Evolutionary conservation across 2,113 vertebrate species (phyloP).

Genomic region (Phyllostomus discolor): DNA sequence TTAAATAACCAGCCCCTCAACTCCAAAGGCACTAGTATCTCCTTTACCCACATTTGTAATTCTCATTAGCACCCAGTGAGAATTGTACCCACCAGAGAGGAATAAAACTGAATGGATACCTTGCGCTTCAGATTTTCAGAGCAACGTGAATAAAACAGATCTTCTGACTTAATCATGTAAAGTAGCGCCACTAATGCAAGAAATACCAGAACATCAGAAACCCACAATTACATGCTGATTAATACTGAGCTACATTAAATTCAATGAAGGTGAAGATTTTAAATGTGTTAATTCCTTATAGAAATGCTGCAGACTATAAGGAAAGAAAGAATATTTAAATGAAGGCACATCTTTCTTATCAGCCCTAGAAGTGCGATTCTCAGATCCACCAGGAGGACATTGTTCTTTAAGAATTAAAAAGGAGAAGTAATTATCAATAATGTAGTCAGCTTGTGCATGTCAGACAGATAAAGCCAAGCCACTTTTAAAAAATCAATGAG

Average conservation of each 20-base stretch:
- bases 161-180: neutral
- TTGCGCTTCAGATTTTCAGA: constrained; percentile 33
- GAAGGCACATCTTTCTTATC: constrained; percentile 25
- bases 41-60: constrained; percentile 28
- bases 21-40: constrained; percentile 42
- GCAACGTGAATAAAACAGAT: neutral
- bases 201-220: neutral
- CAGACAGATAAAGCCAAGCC: constrained; percentile 57
- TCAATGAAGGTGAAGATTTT: neutral
- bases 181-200: neutral
- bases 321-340: constrained; percentile 3
- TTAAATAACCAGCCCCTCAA: constrained; percentile 52
- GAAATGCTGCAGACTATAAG: neutral
- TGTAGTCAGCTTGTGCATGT: constrained; percentile 35
- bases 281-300: neutral
- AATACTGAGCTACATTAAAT: neutral
- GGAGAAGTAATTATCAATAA: constrained; percentile 66
- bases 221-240: neutral
- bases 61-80: constrained; percentile 52
- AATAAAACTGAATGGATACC: constrained; percentile 21
- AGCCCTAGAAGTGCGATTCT: constrained; percentile 38
- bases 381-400: neutral
- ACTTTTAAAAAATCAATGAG: constrained; percentile 70
- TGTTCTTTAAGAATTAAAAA: constrained; percentile 69
- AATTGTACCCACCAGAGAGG: neutral